Evolutionary conservation across 2,113 vertebrate genomes (phyloP).

Genomic region (Engystomops pustulosus): DNA sequence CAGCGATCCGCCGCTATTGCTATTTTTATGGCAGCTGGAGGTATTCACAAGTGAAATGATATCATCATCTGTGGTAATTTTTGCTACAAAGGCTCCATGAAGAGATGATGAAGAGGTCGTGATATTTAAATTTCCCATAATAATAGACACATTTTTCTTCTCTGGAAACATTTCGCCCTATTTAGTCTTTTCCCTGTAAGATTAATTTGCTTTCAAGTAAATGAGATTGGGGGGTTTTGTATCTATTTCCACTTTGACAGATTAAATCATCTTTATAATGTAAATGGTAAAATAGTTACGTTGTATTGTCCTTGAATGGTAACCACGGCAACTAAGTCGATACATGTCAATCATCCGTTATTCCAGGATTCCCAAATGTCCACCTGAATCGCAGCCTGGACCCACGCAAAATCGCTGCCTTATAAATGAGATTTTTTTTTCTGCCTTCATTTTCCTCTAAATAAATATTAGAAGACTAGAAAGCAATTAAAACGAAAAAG

Average conservation of each 20-base stretch:
- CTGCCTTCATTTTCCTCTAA: conserved; percentile 31
- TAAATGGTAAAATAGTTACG: conserved; percentile 51
- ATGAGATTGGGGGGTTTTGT: conserved; percentile 43
- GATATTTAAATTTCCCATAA: conserved; percentile 39
- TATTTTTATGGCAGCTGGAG: conserved; percentile 40
- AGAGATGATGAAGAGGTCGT: conserved; percentile 40
- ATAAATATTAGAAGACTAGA: conserved; percentile 46
- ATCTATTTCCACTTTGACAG: conserved; percentile 52
- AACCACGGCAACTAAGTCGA: conserved; percentile 40
- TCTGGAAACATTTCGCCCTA: conserved; percentile 45
- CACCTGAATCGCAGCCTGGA: conserved; percentile 23
- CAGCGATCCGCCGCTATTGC: background rate
- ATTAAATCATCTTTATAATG: conserved; percentile 54
- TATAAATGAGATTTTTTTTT: conserved; percentile 35
- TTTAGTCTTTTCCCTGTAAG: conserved; percentile 47
- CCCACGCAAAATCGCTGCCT: background rate
- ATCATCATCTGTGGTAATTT: conserved; percentile 44
- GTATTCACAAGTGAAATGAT: conserved; percentile 48
- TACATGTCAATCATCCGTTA: conserved; percentile 43
- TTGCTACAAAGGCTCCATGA: conserved; percentile 35
- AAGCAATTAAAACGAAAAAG: conserved; percentile 16
- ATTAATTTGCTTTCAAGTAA: conserved; percentile 45
- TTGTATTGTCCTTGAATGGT: conserved; percentile 47
- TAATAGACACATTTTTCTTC: conserved; percentile 34
- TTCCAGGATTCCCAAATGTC: conserved; percentile 49